Conservation (phyloP, 2,888 invertebrate species). For the Agrochola lota region DNA sequence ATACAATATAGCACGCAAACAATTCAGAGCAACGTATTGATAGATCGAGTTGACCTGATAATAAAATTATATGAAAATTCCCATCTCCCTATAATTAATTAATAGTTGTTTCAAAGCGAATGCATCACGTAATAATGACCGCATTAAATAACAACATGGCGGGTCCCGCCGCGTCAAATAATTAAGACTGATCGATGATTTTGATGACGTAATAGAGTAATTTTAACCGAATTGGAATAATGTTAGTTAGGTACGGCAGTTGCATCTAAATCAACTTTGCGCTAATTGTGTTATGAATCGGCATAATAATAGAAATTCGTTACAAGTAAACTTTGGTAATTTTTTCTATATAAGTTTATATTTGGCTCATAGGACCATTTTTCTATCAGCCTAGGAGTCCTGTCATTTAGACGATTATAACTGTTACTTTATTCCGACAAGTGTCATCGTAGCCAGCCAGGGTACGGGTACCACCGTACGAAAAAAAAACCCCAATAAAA, state of each 20-base stretch:
- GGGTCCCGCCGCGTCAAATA: conserved; percentile 29
- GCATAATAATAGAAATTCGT: not conserved
- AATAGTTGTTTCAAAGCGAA: conserved; percentile 28
- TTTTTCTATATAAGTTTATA: not conserved
- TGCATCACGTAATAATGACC: conserved; percentile 19
- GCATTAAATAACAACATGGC: conserved; percentile 33
- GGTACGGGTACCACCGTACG: no score
- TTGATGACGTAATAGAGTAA: conserved; percentile 33
- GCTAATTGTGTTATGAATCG: not conserved
- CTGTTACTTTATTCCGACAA: not conserved
- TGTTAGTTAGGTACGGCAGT: not conserved
- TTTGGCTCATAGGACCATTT: conserved; percentile 2
- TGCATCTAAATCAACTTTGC: conserved; percentile 19
- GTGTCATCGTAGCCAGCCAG: not conserved
- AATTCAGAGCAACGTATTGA: not conserved
- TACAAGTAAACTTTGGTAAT: not conserved
- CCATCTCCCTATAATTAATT: conserved; percentile 10
- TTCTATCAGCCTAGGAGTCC: no score
- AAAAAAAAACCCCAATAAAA: no score
- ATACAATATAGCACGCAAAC: not conserved
- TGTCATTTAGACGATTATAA: no score
- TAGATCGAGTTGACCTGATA: not conserved
- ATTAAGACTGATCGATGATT: conserved; percentile 51
- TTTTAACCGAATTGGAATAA: conserved; percentile 11
- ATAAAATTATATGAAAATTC: not conserved